Evolutionary conservation across 1,140 invertebrate genomes (phyloP), one percentile per base, ranked within the genome.

Genomic region (Ectropis grisescens): DNA sequence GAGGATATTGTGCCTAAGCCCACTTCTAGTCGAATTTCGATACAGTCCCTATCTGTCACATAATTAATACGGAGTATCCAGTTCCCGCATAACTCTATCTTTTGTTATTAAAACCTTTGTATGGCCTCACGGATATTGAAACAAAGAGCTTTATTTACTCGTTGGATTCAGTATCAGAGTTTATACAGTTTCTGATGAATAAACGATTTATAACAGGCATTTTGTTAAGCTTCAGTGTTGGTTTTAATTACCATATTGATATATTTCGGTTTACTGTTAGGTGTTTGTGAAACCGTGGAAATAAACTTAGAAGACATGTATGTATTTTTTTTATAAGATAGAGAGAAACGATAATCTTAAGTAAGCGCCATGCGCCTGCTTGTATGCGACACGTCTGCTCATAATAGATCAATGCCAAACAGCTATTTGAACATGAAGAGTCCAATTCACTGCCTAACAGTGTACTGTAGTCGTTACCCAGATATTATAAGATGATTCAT

Each of bases 41-140:
- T 19, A 19, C 16, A 8, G 8, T n/a, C n/a, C 16, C 16, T 8
- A 36, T 25, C 36, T 16, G 26, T 36, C 41, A 47, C 32, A 49
- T 37, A 39, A 52, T 47, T 52, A 49, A 46, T 41, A 41, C 37
- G 27, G 29, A 47, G 42, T 41, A 48, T 37, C 37, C 25, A 42
- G 25, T 52, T 37, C 14, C 37, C 36, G 35, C 33, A 42, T 42
- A 46, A 49, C 48, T 40, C 29, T 46, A 38, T 40, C 33, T 41
- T 47, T 49, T 44, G 43, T 47, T 40, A 51, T 40, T 29, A 29
- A 37, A 32, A 37, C 28, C 38, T 27, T 22, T 24, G 10, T 30
- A 29, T 29, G 6, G 11, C 30, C 23, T 37, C 4, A 4, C 19
- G 19, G 19, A 9, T 5, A 22, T 22, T 22, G 9, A 4, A 5